These are phyloP conservation scores for Pentalonia nigronervosa DNA, from an alignment of 1,140 invertebrate species.

Conservation along the genomic window DNA sequence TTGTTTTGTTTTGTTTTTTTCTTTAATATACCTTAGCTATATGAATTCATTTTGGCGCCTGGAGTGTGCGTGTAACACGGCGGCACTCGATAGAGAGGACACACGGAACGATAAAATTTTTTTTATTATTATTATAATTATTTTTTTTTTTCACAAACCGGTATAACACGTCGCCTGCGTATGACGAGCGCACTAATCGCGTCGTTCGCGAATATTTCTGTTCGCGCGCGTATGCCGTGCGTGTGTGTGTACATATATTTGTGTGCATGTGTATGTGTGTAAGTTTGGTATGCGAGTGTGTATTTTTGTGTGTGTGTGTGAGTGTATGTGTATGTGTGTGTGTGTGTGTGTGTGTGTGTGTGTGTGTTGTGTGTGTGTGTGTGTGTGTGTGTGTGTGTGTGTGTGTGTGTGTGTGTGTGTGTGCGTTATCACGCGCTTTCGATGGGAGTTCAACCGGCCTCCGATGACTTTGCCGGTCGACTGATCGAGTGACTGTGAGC, in stretches of 20 bases:
- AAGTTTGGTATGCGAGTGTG: background rate
- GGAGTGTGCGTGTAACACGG: conserved; percentile 53
- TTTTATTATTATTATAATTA: conserved; percentile 31
- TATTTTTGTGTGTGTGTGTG: background rate
- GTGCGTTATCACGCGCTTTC: conserved; percentile 53
- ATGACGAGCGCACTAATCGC: conserved; percentile 48
- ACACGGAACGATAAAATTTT: conserved; percentile 32
- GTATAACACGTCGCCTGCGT: conserved; percentile 42
- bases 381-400: background rate
- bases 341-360: background rate
- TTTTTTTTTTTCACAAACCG: conserved; percentile 50
- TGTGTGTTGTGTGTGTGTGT: background rate
- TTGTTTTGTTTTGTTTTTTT: background rate
- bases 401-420: background rate
- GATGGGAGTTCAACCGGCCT: conserved; percentile 57
- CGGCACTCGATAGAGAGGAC: conserved; percentile 48
- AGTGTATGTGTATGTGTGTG: background rate
- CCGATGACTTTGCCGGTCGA: conserved; percentile 58
- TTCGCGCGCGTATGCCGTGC: conserved; percentile 38
- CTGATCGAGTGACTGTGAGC: conserved; percentile 58
- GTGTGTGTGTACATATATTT: background rate
- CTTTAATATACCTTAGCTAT: conserved; percentile 54
- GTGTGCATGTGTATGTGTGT: background rate
- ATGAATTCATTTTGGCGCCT: conserved; percentile 56
- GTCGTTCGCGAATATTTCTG: conserved; percentile 43